Conservation (phyloP, 2,888 invertebrate genomes). For the Andrena bicolor region DNA sequence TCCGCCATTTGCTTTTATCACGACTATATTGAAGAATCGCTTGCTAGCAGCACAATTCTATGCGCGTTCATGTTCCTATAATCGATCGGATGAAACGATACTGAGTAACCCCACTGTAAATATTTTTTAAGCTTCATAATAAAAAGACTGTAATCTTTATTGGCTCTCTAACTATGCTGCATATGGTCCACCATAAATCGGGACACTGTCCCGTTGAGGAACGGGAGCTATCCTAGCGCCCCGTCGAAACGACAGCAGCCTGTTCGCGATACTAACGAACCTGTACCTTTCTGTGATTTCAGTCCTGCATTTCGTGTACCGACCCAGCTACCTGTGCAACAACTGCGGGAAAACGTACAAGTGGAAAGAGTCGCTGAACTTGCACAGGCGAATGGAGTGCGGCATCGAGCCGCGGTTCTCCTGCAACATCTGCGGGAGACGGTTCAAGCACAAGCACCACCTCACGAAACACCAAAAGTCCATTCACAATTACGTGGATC, state of each 20-base stretch:
- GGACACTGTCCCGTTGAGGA: too few relatives aligned
- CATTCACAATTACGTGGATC: constrained; percentile 62
- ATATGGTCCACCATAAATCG: background rate
- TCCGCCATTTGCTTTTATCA: background rate
- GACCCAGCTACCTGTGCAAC: constrained; percentile 66
- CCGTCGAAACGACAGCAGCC: background rate
- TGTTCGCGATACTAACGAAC: constrained; percentile 8
- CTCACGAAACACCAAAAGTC: constrained; percentile 74
- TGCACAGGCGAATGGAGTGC: constrained; percentile 80
- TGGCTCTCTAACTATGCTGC: background rate
- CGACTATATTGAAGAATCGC: background rate
- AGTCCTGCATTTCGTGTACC: constrained; percentile 38
- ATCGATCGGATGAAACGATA: background rate
- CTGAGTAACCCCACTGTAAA: constrained; percentile 12
- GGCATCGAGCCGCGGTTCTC: constrained; percentile 81
- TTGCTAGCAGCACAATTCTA: background rate
- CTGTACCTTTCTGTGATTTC: constrained; percentile 54
- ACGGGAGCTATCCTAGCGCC: too few relatives aligned
- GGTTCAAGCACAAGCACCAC: constrained; percentile 81
- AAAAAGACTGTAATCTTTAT: constrained; percentile 17
- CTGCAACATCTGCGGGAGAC: constrained; percentile 79
- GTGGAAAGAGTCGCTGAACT: constrained; percentile 76
- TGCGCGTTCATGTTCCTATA: background rate
- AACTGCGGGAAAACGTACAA: constrained; percentile 81
- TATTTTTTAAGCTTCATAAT: constrained; percentile 17